Percentiles rank a stretch among this genome's conserved stretches.
These are phyloP conservation scores for Epistrophe eligans DNA, from an alignment of 2,888 invertebrate species.

Conservation along the genomic window DNA sequence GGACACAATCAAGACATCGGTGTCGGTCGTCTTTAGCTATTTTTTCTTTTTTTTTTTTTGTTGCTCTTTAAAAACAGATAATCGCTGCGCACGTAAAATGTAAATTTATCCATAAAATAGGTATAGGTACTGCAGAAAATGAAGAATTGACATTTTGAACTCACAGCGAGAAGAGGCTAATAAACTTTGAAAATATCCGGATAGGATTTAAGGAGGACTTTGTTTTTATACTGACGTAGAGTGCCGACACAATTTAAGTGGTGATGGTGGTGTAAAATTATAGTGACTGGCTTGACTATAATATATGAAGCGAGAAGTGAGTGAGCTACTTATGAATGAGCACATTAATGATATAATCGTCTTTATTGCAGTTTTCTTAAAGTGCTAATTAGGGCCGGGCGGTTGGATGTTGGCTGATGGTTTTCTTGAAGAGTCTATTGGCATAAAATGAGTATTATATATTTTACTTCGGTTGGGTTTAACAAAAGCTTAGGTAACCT, in stretches of 20 bases:
- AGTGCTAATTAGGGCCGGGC: neutral
- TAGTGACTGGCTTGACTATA: conserved; percentile 1
- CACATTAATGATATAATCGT: neutral
- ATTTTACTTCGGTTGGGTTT: too few relatives aligned
- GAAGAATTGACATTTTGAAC: conserved; percentile 47
- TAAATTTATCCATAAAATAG: conserved; percentile 28
- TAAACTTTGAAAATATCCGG: conserved; percentile 29
- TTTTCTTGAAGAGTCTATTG: too few relatives aligned
- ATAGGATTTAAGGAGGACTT: neutral
- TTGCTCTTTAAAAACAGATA: conserved; percentile 15
- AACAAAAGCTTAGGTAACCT: too few relatives aligned
- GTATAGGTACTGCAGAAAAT: conserved; percentile 30
- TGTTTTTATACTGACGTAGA: conserved; percentile 3
- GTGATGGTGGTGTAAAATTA: neutral
- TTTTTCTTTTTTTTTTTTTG: conserved; percentile 2
- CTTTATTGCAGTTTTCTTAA: neutral
- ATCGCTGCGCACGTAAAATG: conserved; percentile 46
- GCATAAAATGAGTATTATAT: too few relatives aligned
- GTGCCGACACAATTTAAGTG: conserved; percentile 23
- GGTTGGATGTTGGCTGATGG: neutral
- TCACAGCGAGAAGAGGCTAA: conserved; percentile 33
- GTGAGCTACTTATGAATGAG: neutral
- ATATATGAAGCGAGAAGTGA: neutral
- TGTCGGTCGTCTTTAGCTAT: conserved; percentile 11
- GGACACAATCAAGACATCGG: conserved; percentile 23